Evolutionary conservation across 2,113 vertebrate species (phyloP).

Genomic region (Aldabrachelys gigantea): DNA sequence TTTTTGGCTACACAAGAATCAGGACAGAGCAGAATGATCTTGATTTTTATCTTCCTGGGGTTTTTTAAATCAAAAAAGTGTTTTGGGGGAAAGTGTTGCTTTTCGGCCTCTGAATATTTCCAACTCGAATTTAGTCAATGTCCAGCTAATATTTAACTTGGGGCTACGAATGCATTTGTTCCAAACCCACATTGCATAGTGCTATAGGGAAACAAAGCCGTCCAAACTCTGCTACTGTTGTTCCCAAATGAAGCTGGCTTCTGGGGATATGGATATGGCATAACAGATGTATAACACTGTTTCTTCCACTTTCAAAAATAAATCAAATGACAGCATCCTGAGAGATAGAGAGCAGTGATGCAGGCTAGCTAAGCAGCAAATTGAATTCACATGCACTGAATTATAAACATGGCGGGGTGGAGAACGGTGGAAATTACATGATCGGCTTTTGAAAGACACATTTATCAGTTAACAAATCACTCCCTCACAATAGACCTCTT

Average conservation of each 20-base stretch:
- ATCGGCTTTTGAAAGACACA: neutral
- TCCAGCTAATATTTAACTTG: neutral
- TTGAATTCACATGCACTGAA: neutral
- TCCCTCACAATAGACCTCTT: neutral
- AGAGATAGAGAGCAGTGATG: neutral
- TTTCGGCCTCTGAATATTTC: neutral
- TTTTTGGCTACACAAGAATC: neutral
- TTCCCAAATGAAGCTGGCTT: neutral
- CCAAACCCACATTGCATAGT: neutral
- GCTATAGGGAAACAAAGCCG: neutral
- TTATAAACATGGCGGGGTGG: neutral
- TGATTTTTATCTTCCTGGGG: neutral
- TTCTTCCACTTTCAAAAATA: neutral
- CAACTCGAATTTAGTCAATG: accelerated
- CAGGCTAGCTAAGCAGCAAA: neutral
- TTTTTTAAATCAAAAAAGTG: neutral
- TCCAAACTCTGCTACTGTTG: accelerated
- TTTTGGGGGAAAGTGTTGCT: accelerated
- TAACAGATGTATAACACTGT: neutral
- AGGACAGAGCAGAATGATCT: neutral
- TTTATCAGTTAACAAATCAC: neutral
- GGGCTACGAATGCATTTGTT: neutral
- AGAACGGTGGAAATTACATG: neutral
- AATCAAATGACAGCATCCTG: neutral
- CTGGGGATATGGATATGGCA: accelerated